Conservation (phyloP, 2,888 invertebrate genomes). For the Miltochrista miniata region DNA sequence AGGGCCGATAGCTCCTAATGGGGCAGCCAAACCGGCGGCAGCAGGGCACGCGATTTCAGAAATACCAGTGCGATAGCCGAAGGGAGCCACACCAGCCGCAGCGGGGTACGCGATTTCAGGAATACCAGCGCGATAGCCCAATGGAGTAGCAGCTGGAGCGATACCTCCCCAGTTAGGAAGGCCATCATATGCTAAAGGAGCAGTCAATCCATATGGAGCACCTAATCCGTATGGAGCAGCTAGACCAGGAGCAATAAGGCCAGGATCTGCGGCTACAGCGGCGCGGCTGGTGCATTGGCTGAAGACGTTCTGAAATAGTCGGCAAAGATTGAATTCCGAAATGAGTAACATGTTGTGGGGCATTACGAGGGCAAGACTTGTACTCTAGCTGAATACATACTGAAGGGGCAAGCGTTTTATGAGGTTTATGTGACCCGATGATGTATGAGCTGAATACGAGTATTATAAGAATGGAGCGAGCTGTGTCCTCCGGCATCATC, state of each 20-base stretch:
- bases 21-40: neutral
- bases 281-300: slow-evolving; percentile 23
- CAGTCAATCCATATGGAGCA: neutral
- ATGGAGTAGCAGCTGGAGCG: neutral
- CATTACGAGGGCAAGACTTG: too few relatives aligned
- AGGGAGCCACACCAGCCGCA: neutral
- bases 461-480: neutral
- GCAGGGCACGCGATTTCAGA: slow-evolving; percentile 3
- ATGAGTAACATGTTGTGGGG: too few relatives aligned
- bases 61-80: neutral
- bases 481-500: too few relatives aligned
- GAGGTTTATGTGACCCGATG: too few relatives aligned
- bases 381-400: too few relatives aligned
- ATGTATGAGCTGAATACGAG: neutral
- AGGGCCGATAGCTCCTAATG: slow-evolving; percentile 2
- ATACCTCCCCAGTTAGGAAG: neutral
- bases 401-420: too few relatives aligned
- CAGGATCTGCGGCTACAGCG: too few relatives aligned
- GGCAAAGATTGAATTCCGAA: too few relatives aligned
- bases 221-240: slow-evolving; percentile 1
- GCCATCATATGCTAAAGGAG: neutral
- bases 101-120: neutral
- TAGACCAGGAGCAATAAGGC: neutral
- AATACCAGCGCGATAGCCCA: slow-evolving; percentile 1
- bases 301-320: slow-evolving; percentile 24